Conservation (phyloP, 2,888 invertebrate genomes). For the Hyposoter didymator region DNA sequence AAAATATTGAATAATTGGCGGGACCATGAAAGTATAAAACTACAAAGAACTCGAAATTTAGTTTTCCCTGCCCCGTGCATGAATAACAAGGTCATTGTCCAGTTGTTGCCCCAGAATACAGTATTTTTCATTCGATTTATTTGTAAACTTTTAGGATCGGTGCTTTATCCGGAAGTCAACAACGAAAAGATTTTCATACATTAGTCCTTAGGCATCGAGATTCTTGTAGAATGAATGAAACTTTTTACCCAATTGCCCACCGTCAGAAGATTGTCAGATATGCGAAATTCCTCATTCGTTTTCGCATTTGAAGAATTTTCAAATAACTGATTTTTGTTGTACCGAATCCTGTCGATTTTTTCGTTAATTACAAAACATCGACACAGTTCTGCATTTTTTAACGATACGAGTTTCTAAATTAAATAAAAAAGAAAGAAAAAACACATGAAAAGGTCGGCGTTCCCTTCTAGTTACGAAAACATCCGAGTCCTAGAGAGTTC, state of each 20-base stretch:
- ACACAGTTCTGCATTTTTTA: neutral
- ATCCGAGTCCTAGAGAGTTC: neutral
- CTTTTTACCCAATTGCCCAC: constrained; percentile 21
- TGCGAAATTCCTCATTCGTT: constrained; percentile 49
- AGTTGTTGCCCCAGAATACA: constrained; percentile 9
- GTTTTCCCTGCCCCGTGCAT: neutral
- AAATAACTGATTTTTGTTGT: neutral
- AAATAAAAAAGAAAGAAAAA: no score
- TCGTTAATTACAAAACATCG: neutral
- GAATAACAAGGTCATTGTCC: constrained; percentile 23
- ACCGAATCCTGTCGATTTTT: neutral
- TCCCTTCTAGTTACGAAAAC: neutral
- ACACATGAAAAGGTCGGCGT: no score
- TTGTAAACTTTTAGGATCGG: constrained; percentile 73
- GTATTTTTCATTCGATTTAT: constrained; percentile 64
- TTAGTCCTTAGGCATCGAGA: constrained; percentile 68
- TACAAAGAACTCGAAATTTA: neutral
- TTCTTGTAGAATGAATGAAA: constrained; percentile 52
- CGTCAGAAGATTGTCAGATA: constrained; percentile 53
- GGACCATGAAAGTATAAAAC: constrained; percentile 10
- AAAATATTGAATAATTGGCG: neutral
- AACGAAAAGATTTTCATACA: constrained; percentile 74
- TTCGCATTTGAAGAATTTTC: constrained; percentile 31
- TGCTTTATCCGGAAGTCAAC: constrained; percentile 71
- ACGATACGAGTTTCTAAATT: neutral